These are phyloP conservation scores for Eulemur albifrons DNA, from an alignment of 2,797 vertebrate species.

Conservation along the genomic window DNA sequence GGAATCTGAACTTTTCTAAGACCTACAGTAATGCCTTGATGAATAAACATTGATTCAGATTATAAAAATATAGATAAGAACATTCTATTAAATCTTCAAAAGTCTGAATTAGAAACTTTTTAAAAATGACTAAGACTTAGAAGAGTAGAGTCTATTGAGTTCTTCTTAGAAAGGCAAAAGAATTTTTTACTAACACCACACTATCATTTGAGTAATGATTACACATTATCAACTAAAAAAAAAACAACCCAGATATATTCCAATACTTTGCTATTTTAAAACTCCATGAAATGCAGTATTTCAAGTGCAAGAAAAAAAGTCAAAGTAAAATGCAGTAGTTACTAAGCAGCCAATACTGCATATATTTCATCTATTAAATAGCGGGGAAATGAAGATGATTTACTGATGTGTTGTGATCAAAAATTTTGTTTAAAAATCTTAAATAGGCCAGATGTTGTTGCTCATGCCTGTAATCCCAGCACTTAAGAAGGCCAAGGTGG, in stretches of 20 bases:
- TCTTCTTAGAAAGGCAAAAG: neutral
- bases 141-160: neutral
- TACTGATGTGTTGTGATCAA: neutral
- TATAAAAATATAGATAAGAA: slow-evolving; percentile 26
- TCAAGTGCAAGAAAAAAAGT: neutral
- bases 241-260: neutral
- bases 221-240: neutral
- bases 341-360: neutral
- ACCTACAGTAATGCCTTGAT: neutral
- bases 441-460: neutral
- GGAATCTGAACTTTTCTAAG: neutral
- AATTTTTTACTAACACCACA: neutral
- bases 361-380: neutral
- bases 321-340: neutral
- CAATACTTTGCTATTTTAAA: neutral
- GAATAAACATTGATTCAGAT: neutral
- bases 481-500: neutral
- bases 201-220: neutral
- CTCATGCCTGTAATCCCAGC: neutral
- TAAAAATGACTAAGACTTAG: neutral
- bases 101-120: neutral
- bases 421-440: neutral
- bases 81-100: neutral
- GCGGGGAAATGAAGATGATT: neutral
- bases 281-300: neutral